A percentile compares a stretch with the other conserved stretches of the same genome.
phyloP scores from a whole-genome alignment of 2,797 vertebrate species.

The Pangasius mekongensis region DNA sequence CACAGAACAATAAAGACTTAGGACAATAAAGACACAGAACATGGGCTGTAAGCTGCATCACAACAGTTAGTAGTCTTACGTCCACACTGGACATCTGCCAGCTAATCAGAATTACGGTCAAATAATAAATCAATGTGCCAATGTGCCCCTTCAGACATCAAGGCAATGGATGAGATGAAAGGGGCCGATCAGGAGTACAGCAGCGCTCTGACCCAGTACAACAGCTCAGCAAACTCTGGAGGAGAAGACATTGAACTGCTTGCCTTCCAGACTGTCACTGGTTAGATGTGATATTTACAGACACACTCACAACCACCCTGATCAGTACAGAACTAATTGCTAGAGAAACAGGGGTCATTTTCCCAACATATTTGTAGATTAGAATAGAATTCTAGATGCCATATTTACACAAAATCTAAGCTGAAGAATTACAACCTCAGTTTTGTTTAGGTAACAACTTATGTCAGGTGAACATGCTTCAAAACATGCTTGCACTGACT shows the following conservation, averaged over 20 bases:
- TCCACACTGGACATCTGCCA: not conserved
- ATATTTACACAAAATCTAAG: not conserved
- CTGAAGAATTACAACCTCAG: not conserved
- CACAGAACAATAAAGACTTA: not conserved
- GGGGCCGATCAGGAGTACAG: slow-evolving; percentile 73
- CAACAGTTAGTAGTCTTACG: not conserved
- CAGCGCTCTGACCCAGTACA: slow-evolving; percentile 71
- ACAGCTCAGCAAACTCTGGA: slow-evolving; percentile 72
- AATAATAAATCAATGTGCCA: not conserved
- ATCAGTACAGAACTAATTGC: not conserved
- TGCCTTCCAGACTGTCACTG: slow-evolving; percentile 78
- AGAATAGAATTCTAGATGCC: not conserved
- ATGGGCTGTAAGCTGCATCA: not conserved
- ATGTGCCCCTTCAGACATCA: slow-evolving; percentile 62
- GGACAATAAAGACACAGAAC: not conserved
- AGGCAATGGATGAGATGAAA: slow-evolving; percentile 71
- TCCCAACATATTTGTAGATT: not conserved
- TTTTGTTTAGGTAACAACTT: not conserved
- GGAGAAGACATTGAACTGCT: slow-evolving; percentile 78
- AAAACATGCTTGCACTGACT: slow-evolving; percentile 5
- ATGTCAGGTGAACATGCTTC: not conserved
- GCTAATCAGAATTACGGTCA: not conserved
- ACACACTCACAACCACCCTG: not conserved
- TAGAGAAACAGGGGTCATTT: not conserved
- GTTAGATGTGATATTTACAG: slow-evolving; percentile 60